Percentiles rank a stretch among this genome's conserved stretches.
Conservation (phyloP, 1,140 invertebrate species). For the Pristionchus pacificus region DNA sequence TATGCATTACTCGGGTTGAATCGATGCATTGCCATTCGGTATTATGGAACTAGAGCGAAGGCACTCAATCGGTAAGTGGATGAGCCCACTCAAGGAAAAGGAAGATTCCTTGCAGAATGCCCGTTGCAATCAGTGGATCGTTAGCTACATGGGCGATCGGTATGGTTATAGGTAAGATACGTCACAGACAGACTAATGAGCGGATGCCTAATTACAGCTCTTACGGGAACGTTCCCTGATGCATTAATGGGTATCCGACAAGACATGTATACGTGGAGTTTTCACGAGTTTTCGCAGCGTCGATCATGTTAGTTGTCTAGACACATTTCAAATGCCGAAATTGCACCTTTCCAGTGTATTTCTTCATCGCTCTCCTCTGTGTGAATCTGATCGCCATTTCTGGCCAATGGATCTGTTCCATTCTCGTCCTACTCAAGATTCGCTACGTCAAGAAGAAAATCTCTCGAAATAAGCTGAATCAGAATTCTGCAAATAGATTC, state of each 20-base stretch:
- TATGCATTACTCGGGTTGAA: constrained; percentile 46
- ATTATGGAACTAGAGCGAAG: constrained; percentile 49
- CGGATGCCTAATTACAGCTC: constrained; percentile 21
- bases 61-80: constrained; percentile 36
- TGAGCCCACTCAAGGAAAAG: background rate
- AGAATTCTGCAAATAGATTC: constrained; percentile 51
- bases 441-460: constrained; percentile 49
- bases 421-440: constrained; percentile 46
- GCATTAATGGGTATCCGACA: constrained; percentile 33
- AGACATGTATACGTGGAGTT: constrained; percentile 29
- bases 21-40: constrained; percentile 52
- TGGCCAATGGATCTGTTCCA: constrained; percentile 49
- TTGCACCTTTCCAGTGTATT: constrained; percentile 24
- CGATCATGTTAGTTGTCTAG: background rate
- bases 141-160: constrained; percentile 47
- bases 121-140: constrained; percentile 42
- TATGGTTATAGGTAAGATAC: constrained; percentile 35
- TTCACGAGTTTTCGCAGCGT: constrained; percentile 6
- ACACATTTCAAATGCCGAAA: background rate
- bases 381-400: constrained; percentile 41
- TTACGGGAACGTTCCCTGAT: constrained; percentile 43
- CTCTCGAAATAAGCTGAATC: constrained; percentile 45
- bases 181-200: constrained; percentile 15
- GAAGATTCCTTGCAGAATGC: constrained; percentile 25
- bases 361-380: constrained; percentile 32